These are phyloP conservation scores for Gastrophryne carolinensis DNA, from an alignment of 2,797 vertebrate genomes.

Conservation along the genomic window DNA sequence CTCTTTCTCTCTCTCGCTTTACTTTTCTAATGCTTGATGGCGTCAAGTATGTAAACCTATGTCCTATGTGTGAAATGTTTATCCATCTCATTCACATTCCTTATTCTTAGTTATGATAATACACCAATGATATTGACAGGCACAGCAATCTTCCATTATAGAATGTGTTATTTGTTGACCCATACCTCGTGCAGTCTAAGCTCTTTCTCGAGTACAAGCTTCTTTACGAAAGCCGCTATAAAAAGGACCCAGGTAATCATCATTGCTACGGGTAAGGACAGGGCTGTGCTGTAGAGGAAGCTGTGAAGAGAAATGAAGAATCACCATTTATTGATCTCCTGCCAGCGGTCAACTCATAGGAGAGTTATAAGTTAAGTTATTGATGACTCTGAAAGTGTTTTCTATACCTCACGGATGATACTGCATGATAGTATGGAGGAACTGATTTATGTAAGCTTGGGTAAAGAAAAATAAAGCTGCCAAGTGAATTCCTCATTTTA, in stretches of 20 bases:
- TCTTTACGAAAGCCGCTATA: constrained; percentile 93
- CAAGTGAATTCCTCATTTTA: background rate
- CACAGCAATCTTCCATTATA: background rate
- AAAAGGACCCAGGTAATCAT: constrained; percentile 96
- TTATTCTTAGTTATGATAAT: background rate
- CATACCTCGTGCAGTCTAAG: constrained; percentile 91
- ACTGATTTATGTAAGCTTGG: background rate
- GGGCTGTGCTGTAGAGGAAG: constrained; percentile 89
- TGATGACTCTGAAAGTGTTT: background rate
- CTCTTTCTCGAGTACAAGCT: constrained; percentile 93
- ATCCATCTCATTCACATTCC: no score
- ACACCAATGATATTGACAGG: background rate
- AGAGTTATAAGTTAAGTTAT: background rate
- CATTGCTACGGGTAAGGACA: constrained; percentile 88
- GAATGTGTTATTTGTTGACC: background rate
- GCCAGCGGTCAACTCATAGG: background rate
- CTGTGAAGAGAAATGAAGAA: constrained; percentile 67
- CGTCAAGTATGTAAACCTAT: no score
- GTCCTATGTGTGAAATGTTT: no score
- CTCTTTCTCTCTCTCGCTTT: no score
- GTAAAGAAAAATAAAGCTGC: background rate
- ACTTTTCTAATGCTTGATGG: no score
- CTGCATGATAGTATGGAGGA: background rate
- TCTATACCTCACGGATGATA: background rate
- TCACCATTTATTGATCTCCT: background rate